phyloP scores from a whole-genome alignment of 2,797 vertebrate species.

The Botia kubotai region DNA sequence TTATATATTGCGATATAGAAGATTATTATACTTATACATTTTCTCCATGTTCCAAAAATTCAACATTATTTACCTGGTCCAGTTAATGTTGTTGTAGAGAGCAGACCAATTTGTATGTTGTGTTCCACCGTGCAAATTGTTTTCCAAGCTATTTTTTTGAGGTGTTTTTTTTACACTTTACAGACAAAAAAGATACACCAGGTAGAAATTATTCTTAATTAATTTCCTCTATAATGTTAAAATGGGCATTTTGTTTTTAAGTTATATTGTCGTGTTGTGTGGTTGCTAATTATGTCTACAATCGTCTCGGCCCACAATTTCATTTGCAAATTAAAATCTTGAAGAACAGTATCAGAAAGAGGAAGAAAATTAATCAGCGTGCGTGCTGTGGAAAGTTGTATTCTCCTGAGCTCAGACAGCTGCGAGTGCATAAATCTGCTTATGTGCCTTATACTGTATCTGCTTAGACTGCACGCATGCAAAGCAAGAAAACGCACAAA shows the following conservation, averaged over 20 bases:
- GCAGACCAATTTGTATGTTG: no score
- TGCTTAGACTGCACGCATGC: conserved; percentile 10
- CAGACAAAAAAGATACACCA: not conserved
- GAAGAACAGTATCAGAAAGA: not conserved
- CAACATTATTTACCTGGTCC: not conserved
- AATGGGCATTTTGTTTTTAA: no score
- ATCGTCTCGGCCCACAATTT: not conserved
- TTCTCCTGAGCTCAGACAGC: conserved; percentile 41
- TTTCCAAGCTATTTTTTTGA: not conserved
- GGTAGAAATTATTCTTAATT: not conserved
- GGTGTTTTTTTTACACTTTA: no score
- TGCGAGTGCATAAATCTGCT: conserved; percentile 34
- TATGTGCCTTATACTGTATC: conserved; percentile 13
- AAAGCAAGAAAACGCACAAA: conserved; percentile 45
- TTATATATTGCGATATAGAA: not conserved
- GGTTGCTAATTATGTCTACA: conserved; percentile 1
- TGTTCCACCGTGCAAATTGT: not conserved
- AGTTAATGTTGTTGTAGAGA: not conserved
- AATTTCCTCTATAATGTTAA: not conserved
- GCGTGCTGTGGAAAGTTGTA: conserved; percentile 28
- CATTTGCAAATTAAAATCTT: conserved; percentile 19
- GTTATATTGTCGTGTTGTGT: not conserved
- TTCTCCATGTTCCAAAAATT: not conserved
- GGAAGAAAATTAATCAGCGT: conserved; percentile 24
- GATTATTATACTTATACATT: not conserved